A percentile compares a stretch with the other conserved stretches of the same genome.
Evolutionary conservation across 2,797 vertebrate genomes (phyloP).

Genomic region (Catamblyrhynchus diadema): DNA sequence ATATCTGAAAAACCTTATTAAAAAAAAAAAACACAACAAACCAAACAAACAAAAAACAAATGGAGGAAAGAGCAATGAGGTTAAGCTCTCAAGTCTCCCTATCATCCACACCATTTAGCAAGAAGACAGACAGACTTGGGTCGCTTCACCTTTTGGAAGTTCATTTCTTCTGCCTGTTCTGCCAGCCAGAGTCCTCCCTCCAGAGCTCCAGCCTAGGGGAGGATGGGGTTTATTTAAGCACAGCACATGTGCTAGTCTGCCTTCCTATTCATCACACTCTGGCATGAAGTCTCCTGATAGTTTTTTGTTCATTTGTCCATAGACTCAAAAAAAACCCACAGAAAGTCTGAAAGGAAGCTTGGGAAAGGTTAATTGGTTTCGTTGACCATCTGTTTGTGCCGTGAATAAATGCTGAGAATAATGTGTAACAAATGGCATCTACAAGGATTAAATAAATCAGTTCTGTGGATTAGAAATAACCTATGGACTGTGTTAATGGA

Average conservation of each 20-base stretch:
- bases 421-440: conserved; percentile 70
- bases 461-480: conserved; percentile 67
- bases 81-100: neutral
- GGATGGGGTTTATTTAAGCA: neutral
- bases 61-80: neutral
- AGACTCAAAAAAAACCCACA: conserved; percentile 45
- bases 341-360: conserved; percentile 68
- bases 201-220: neutral
- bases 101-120: neutral
- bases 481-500: conserved; percentile 75
- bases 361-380: conserved; percentile 87
- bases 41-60: neutral
- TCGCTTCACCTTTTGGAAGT: neutral
- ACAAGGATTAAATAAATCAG: conserved; percentile 72
- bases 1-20: neutral
- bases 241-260: neutral
- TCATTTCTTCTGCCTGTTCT: neutral
- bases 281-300: conserved; percentile 70
- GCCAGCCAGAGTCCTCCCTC: neutral
- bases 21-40: too few relatives aligned
- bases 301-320: conserved; percentile 68
- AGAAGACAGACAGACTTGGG: neutral
- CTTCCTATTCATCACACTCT: conserved; percentile 70
- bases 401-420: conserved; percentile 61
- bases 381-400: conserved; percentile 84